A percentile compares a stretch with the other conserved stretches of the same genome.
phyloP scores from a whole-genome alignment of 1,140 invertebrate species.

The Aphelinus certus region DNA sequence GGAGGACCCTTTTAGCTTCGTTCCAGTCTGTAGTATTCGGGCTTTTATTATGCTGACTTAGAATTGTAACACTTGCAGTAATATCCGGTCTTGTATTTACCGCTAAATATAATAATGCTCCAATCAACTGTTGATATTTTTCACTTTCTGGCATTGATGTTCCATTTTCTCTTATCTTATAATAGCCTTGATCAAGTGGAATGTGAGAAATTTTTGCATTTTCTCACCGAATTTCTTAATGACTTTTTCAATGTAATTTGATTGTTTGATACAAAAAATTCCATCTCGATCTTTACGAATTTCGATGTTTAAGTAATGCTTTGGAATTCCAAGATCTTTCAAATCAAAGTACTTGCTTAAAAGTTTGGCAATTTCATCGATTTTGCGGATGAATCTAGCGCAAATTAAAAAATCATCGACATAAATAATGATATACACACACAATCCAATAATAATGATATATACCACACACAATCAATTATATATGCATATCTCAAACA shows the following conservation, averaged over 20 bases:
- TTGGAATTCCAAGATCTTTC: not conserved
- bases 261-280: not conserved
- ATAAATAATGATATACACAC: slow-evolving; percentile 3
- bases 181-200: slow-evolving; percentile 30
- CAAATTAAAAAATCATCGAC: slow-evolving; percentile 11
- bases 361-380: not conserved
- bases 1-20: slow-evolving; percentile 42
- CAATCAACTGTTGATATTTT: slow-evolving; percentile 22
- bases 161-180: not conserved
- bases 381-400: not conserved
- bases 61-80: slow-evolving; percentile 43
- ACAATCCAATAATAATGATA: no score
- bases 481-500: no score
- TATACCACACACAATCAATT: no score
- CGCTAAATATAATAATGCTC: slow-evolving; percentile 7
- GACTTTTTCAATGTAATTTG: not conserved
- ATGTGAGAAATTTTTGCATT: not conserved
- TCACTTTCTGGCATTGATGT: not conserved
- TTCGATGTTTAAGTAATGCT: not conserved
- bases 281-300: not conserved
- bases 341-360: not conserved
- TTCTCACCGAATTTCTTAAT: not conserved
- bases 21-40: slow-evolving; percentile 42
- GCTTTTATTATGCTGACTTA: slow-evolving; percentile 47
- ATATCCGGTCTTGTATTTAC: slow-evolving; percentile 18